phyloP scores from a whole-genome alignment of 2,113 vertebrate genomes.

The Corvus moneduloides region DNA sequence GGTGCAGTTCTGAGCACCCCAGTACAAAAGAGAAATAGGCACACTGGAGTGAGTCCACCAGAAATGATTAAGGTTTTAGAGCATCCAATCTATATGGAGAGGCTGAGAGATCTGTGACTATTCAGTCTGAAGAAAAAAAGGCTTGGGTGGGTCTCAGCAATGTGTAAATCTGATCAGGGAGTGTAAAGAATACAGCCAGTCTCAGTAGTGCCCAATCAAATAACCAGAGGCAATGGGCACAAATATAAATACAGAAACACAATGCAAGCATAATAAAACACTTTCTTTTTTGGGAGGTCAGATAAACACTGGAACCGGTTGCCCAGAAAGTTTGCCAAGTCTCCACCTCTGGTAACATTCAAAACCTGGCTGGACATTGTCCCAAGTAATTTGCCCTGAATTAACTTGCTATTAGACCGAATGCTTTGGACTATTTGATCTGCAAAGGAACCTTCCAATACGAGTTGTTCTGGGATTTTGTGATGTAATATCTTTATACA shows the following conservation, averaged over 20 bases:
- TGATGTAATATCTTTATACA: not conserved
- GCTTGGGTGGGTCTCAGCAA: rapidly evolving
- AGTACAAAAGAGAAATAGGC: not conserved
- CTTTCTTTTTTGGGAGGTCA: not conserved
- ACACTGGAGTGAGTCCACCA: not conserved
- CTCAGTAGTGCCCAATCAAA: not conserved
- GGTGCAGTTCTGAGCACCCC: not conserved
- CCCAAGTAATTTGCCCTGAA: not conserved
- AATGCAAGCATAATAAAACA: not conserved
- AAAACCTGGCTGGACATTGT: not conserved
- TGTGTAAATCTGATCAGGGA: not conserved
- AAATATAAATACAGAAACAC: not conserved
- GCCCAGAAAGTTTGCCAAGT: not conserved
- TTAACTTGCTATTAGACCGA: not conserved
- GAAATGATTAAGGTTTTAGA: not conserved
- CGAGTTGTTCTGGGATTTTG: not conserved
- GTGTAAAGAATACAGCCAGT: not conserved
- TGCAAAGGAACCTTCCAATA: not conserved
- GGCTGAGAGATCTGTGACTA: not conserved
- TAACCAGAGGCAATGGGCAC: not conserved
- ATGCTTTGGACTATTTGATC: not conserved
- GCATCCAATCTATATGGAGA: not conserved
- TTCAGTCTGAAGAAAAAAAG: not conserved
- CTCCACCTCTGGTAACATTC: not conserved
- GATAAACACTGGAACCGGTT: not conserved